Percentiles rank a stretch among this genome's conserved stretches.
These are phyloP conservation scores for Oscheius sp. DNA, from an alignment of 2,888 invertebrate species.

Conservation along the genomic window DNA sequence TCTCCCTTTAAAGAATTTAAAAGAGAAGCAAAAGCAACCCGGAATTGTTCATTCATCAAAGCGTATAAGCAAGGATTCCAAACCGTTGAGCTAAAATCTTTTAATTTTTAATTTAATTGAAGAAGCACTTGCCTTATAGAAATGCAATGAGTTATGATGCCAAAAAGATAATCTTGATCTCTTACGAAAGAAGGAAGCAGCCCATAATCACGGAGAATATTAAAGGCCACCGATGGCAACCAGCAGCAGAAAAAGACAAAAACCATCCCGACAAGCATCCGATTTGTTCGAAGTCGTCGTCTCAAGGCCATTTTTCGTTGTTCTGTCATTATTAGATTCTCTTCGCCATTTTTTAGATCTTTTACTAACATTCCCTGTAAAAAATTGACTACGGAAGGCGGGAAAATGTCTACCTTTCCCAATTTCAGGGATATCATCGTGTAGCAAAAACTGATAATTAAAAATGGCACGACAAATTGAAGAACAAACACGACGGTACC, in stretches of 20 bases:
- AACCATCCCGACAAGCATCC: conserved; percentile 97
- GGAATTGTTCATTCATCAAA: conserved; percentile 70
- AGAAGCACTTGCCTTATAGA: conserved; percentile 65
- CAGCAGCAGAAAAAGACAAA: conserved; percentile 93
- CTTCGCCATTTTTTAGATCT: conserved; percentile 46
- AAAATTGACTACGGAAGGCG: not conserved
- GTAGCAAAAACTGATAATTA: conserved; percentile 69
- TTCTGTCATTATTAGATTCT: conserved; percentile 57
- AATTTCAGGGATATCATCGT: conserved; percentile 67
- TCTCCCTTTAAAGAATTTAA: conserved; percentile 35
- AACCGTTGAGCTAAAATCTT: conserved; percentile 58
- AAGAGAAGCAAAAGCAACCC: conserved; percentile 64
- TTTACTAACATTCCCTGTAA: conserved; percentile 61
- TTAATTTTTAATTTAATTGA: not conserved
- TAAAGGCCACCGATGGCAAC: conserved; percentile 74
- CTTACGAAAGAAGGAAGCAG: conserved; percentile 63
- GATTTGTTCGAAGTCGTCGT: conserved; percentile 89
- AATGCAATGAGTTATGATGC: conserved; percentile 70
- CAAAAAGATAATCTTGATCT: conserved; percentile 68
- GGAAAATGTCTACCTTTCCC: conserved; percentile 44
- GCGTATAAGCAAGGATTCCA: conserved; percentile 72
- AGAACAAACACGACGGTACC: conserved; percentile 68
- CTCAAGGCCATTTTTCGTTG: conserved; percentile 75
- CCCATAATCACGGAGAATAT: conserved; percentile 69
- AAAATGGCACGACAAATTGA: conserved; percentile 70